Percentiles rank a stretch among this genome's conserved stretches.
These are phyloP conservation scores for Drosophila putrida DNA, from an alignment of 2,888 invertebrate genomes.

Conservation along the genomic window DNA sequence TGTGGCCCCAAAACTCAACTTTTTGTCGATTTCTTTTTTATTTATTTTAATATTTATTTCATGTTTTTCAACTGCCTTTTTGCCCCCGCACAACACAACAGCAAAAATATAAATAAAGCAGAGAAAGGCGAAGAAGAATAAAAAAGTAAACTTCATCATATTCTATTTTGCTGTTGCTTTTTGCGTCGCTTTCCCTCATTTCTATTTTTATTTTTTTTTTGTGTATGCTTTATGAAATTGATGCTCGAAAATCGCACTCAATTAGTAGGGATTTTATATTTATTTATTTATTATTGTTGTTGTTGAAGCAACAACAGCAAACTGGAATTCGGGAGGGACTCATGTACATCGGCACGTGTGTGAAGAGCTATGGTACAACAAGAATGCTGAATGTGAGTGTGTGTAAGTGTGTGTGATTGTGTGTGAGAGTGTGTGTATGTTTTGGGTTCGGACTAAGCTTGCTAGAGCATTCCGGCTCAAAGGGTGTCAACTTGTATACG, in stretches of 20 bases:
- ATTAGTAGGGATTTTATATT: constrained; percentile 80
- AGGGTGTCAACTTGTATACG: constrained; percentile 72
- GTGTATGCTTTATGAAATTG: constrained; percentile 79
- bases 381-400: no score
- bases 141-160: constrained; percentile 62
- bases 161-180: constrained; percentile 60
- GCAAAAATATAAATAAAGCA: constrained; percentile 5
- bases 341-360: constrained; percentile 55
- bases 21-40: constrained; percentile 48
- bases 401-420: constrained; percentile 7
- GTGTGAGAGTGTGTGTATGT: constrained; percentile 10
- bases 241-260: constrained; percentile 82
- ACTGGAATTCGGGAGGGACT: constrained; percentile 9
- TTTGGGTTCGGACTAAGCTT: constrained; percentile 32
- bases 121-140: constrained; percentile 8
- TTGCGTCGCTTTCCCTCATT: constrained; percentile 23
- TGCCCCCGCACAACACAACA: constrained; percentile 34
- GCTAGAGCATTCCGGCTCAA: constrained; percentile 57
- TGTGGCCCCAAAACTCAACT: constrained; percentile 54
- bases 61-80: constrained; percentile 63
- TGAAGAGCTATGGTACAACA: constrained; percentile 30
- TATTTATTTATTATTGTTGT: constrained; percentile 77
- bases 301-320: constrained; percentile 50
- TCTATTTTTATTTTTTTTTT: constrained; percentile 26
- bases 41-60: constrained; percentile 70